Evolutionary conservation across 2,888 invertebrate genomes (phyloP).

Genomic region (Brachyopa scutellaris): DNA sequence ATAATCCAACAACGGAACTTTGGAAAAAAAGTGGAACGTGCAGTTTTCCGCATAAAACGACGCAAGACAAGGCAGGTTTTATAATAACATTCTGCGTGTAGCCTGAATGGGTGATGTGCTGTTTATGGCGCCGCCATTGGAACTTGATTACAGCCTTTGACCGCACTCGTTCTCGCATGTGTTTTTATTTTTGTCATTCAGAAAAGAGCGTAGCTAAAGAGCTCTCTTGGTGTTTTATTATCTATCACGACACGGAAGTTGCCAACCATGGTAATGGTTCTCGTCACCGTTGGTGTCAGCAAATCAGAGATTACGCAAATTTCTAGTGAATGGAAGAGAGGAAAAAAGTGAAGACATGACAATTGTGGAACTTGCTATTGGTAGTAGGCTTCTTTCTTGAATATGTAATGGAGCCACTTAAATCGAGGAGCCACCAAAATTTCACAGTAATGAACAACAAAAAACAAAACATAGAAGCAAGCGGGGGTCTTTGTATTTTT

Average conservation of each 20-base stretch:
- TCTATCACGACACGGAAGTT: neutral
- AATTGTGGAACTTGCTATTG: too few relatives aligned
- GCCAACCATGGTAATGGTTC: neutral
- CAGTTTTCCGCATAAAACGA: conserved; percentile 12
- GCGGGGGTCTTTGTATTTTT: too few relatives aligned
- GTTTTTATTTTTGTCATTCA: neutral
- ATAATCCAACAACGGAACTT: conserved; percentile 46
- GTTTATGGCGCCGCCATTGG: neutral
- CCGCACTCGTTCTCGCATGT: neutral
- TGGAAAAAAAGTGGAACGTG: conserved; percentile 27
- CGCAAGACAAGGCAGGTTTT: conserved; percentile 74
- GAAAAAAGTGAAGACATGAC: too few relatives aligned
- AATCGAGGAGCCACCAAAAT: too few relatives aligned
- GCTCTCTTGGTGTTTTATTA: too few relatives aligned
- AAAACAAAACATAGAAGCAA: too few relatives aligned
- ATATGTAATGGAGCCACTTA: too few relatives aligned
- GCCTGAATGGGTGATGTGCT: neutral
- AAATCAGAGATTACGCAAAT: neutral
- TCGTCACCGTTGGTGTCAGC: neutral
- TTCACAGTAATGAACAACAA: too few relatives aligned
- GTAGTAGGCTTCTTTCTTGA: too few relatives aligned
- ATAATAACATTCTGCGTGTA: neutral
- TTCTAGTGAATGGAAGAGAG: too few relatives aligned
- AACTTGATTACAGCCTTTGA: neutral
- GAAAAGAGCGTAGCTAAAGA: neutral